Evolutionary conservation across 2,113 vertebrate species (phyloP).

Genomic region (Notothenia rossii): DNA sequence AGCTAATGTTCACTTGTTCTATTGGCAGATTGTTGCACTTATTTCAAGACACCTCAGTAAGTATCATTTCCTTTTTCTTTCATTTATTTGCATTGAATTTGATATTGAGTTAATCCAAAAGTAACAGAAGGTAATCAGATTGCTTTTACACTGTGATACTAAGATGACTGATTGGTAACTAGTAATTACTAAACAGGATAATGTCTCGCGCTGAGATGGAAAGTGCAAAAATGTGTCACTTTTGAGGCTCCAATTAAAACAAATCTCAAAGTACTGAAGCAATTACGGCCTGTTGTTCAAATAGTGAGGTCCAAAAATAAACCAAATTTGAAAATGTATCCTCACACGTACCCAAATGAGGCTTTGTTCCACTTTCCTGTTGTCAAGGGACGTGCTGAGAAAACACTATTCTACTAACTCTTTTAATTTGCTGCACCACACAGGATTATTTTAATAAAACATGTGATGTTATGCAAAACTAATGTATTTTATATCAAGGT

Average conservation of each 20-base stretch:
- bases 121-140: no score
- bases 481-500: no score
- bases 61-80: no score
- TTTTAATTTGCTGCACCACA: constrained; percentile 39
- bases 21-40: no score
- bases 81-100: no score
- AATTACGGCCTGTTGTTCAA: constrained; percentile 68
- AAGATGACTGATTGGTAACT: no score
- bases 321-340: constrained; percentile 39
- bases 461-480: no score
- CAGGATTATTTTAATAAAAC: not conserved
- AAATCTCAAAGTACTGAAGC: constrained; percentile 70
- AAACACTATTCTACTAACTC: constrained; percentile 21
- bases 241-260: constrained; percentile 76
- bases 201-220: not conserved
- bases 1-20: no score
- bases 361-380: constrained; percentile 69
- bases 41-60: no score
- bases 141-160: no score
- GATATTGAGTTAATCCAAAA: no score
- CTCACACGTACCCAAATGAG: constrained; percentile 33
- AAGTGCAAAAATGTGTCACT: constrained; percentile 68
- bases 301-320: constrained; percentile 59
- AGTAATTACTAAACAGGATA: no score
- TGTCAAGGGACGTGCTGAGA: constrained; percentile 62